phyloP scores from a whole-genome alignment of 2,113 vertebrate species.

The Gymnarchus niloticus region DNA sequence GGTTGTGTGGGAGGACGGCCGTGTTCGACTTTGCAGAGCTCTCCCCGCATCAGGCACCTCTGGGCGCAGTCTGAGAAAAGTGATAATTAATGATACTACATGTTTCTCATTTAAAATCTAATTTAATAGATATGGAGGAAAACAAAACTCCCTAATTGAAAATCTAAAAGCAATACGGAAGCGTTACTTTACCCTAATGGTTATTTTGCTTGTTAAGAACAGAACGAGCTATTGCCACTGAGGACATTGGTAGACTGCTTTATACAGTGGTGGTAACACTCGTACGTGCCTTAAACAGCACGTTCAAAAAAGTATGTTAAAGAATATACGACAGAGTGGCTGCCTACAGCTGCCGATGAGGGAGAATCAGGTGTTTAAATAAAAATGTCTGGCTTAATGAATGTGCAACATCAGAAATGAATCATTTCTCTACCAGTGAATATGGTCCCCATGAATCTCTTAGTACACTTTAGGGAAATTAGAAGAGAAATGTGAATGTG shows the following conservation, averaged over 20 bases:
- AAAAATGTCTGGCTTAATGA: not conserved
- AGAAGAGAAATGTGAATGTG: not conserved
- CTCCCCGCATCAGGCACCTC: slow-evolving; percentile 35
- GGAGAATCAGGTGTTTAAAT: not conserved
- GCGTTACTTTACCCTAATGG: slow-evolving; percentile 42
- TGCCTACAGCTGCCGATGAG: not conserved
- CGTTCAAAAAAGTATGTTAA: too few relatives aligned
- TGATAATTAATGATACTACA: slow-evolving; percentile 62
- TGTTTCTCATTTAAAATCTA: slow-evolving; percentile 64
- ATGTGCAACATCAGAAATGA: not conserved
- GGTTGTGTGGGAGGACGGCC: not conserved
- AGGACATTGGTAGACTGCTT: not conserved
- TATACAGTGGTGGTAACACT: not conserved
- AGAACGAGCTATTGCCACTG: slow-evolving; percentile 29
- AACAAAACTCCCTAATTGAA: slow-evolving; percentile 60
- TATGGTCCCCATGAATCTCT: not conserved
- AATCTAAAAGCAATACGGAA: slow-evolving; percentile 55
- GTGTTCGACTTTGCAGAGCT: slow-evolving; percentile 24
- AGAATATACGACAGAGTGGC: not conserved
- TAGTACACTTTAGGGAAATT: not conserved
- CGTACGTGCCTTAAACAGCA: too few relatives aligned
- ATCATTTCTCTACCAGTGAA: not conserved
- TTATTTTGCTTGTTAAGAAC: slow-evolving; percentile 43
- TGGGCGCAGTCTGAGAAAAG: slow-evolving; percentile 49
- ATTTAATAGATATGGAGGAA: slow-evolving; percentile 60